Base-by-base conservation (phyloP, 2,888 invertebrate species). In the Achlya flavicornis region DNA sequence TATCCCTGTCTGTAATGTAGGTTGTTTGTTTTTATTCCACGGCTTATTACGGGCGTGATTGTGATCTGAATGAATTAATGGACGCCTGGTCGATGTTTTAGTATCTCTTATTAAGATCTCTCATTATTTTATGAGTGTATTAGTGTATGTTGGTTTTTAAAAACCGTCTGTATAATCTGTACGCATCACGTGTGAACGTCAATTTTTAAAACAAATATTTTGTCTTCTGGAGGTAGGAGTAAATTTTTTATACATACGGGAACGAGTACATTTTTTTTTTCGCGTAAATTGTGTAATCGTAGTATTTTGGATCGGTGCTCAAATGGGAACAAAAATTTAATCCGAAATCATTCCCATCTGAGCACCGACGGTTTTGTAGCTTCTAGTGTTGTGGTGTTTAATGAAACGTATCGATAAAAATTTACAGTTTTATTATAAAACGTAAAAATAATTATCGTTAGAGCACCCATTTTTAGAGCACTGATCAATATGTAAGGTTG, bases 21-120 rank as follows among this genome's bases (percentile, higher is more conserved):
- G 70, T 71, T 78, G 69, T 76, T 76, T 78, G 74, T 76, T 80
- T 77, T 78, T 78, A 74, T 71, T 72, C 67, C 69, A 67, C 66
- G 63, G 70, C 72, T 80, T 79, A 78, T 77, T 79, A 79, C 68
- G 69, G 68, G 63, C 67, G 76, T 77, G 80, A 82, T 81, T 77
- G 75, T 74, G 77, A 81, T 82, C 81, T 72, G 73, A 77, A 78
- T 79, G 73, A 79, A 76, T 79, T 78, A 81, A 78, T 79, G 75
- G 70, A 73, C 72, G 70, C 73, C 71, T 67, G 71, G 57, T 58
- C 68, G 69, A 67, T 72, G 65, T 68, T 76, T 75, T 73, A 73
- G 68, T 69, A 71, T 72, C 70, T 73, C 68, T 65, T 65, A 67
- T 67, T 66, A 60, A 60, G 43, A 60, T 60, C 60, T 60, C 41